Evolutionary conservation across 2,113 vertebrate species (phyloP).

Genomic region (Sapajus apella): DNA sequence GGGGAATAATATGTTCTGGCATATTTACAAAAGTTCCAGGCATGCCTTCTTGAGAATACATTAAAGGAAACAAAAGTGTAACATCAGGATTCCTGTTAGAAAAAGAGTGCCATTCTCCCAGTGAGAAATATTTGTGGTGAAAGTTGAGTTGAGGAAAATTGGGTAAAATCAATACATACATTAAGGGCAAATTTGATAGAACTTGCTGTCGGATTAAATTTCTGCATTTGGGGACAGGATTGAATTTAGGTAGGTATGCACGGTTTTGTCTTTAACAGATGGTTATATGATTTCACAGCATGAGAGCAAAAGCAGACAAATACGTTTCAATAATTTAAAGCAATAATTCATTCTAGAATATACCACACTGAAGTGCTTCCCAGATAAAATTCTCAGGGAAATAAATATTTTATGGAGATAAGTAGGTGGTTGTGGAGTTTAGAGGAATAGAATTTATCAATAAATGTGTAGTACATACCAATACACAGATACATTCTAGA

Average conservation of each 20-base stretch:
- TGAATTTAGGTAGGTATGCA: not conserved
- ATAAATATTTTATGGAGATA: not conserved
- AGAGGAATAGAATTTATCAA: not conserved
- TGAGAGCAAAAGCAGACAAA: not conserved
- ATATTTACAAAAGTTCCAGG: not conserved
- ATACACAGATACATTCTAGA: not conserved
- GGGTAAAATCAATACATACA: not conserved
- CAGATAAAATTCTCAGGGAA: not conserved
- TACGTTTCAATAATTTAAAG: not conserved
- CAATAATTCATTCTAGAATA: not conserved
- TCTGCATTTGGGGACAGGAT: not conserved
- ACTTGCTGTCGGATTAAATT: not conserved
- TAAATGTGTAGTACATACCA: not conserved
- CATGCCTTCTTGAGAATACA: not conserved
- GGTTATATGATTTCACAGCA: not conserved
- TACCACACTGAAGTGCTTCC: not conserved
- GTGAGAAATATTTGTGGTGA: not conserved
- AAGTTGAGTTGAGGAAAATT: not conserved
- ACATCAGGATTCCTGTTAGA: not conserved
- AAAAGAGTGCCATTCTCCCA: not conserved
- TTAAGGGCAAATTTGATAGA: not conserved
- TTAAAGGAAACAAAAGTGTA: not conserved
- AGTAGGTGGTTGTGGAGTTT: not conserved
- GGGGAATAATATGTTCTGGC: not conserved
- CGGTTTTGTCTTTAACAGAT: not conserved